Conservation (phyloP, 2,113 vertebrate genomes). For the Callocephalon fimbriatum region DNA sequence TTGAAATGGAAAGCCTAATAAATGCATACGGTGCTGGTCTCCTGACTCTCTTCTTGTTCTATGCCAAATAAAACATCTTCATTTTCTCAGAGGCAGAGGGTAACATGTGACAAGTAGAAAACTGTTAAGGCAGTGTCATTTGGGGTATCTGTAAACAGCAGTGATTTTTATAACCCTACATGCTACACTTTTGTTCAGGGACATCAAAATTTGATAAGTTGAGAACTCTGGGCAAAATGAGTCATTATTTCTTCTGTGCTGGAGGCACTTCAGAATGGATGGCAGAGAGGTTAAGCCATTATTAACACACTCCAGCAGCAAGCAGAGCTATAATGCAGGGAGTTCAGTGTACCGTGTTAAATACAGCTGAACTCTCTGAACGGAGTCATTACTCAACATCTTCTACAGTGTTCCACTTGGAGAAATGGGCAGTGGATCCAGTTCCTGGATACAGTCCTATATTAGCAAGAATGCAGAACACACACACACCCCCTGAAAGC, state of each 20-base stretch:
- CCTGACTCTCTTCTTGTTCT: neutral
- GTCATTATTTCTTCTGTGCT: neutral
- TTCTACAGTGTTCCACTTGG: neutral
- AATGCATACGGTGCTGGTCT: accelerated
- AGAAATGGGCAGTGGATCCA: neutral
- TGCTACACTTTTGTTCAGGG: neutral
- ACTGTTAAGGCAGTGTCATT: neutral
- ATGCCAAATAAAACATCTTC: neutral
- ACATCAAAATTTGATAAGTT: neutral
- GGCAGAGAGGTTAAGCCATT: neutral
- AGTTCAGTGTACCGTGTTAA: neutral
- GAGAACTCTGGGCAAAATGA: neutral
- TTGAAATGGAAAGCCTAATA: neutral
- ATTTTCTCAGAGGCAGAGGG: neutral
- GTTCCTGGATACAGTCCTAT: neutral
- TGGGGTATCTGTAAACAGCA: neutral
- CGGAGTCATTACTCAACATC: neutral
- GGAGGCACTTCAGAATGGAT: neutral
- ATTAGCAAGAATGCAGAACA: neutral
- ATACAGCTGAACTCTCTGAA: neutral
- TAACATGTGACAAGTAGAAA: neutral
- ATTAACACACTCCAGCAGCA: neutral
- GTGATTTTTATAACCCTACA: neutral
- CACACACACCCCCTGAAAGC: neutral
- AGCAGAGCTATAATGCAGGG: neutral